Evolutionary conservation across 2,113 vertebrate species (phyloP).

Genomic region (Monopterus albus): DNA sequence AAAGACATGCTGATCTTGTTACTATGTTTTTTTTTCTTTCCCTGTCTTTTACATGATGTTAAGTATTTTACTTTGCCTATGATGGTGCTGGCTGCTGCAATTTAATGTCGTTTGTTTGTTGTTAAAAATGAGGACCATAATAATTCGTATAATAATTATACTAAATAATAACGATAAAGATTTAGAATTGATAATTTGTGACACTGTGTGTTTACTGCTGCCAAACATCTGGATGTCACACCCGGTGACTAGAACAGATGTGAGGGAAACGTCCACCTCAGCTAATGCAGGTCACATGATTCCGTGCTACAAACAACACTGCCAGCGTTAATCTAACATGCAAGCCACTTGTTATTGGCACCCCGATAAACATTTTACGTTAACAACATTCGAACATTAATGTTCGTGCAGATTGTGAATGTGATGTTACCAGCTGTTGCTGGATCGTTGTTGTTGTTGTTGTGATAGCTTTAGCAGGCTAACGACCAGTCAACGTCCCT

Average conservation of each 20-base stretch:
- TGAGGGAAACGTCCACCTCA: background rate
- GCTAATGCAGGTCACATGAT: slow-evolving; percentile 26
- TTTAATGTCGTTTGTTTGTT: too few relatives aligned
- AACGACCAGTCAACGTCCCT: background rate
- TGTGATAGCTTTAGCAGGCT: slow-evolving; percentile 11
- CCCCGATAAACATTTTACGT: fast-evolving
- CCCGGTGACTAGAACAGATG: background rate
- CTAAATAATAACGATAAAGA: too few relatives aligned
- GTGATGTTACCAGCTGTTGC: background rate
- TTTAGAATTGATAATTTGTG: too few relatives aligned
- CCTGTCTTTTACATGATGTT: too few relatives aligned
- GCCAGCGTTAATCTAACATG: slow-evolving; percentile 15
- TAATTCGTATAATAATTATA: too few relatives aligned
- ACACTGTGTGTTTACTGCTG: too few relatives aligned
- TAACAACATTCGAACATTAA: background rate
- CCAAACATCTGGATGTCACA: background rate
- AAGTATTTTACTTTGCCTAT: too few relatives aligned
- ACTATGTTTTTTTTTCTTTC: too few relatives aligned
- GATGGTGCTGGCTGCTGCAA: too few relatives aligned
- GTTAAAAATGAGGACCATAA: too few relatives aligned
- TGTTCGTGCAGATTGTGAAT: fast-evolving
- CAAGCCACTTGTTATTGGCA: background rate
- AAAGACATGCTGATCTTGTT: too few relatives aligned
- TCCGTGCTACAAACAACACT: background rate
- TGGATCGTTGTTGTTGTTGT: background rate